Percentiles rank a stretch among this genome's conserved stretches.
phyloP scores from a whole-genome alignment of 2,113 vertebrate species.

The Pteruthius melanotis region DNA sequence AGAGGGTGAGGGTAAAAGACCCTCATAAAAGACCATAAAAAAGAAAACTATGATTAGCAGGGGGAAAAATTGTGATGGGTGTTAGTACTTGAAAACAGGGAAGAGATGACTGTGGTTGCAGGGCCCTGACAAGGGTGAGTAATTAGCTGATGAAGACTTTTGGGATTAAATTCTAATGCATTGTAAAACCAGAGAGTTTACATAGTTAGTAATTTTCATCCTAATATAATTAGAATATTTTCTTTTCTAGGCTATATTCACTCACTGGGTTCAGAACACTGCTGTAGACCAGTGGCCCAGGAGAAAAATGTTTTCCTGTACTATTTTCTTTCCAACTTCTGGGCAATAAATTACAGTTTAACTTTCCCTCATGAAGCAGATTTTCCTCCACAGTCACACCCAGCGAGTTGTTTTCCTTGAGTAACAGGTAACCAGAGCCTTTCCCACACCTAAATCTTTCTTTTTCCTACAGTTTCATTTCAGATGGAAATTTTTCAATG shows the following conservation, averaged over 20 bases:
- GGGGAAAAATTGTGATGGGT: background rate
- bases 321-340: background rate
- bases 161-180: background rate
- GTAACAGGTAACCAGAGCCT: background rate
- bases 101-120: background rate
- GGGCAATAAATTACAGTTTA: background rate
- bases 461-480: background rate
- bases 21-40: too few species aligned
- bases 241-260: background rate
- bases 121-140: background rate
- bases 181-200: background rate
- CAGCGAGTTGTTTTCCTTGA: background rate
- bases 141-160: background rate
- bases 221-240: background rate
- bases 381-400: background rate
- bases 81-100: background rate
- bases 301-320: background rate
- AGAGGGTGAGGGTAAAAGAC: rapidly evolving
- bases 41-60: background rate
- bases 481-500: background rate
- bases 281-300: background rate
- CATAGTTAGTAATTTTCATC: background rate
- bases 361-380: background rate
- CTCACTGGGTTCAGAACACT: background rate
- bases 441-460: background rate